phyloP scores from a whole-genome alignment of 2,113 vertebrate genomes.

The Piprites chloris region DNA sequence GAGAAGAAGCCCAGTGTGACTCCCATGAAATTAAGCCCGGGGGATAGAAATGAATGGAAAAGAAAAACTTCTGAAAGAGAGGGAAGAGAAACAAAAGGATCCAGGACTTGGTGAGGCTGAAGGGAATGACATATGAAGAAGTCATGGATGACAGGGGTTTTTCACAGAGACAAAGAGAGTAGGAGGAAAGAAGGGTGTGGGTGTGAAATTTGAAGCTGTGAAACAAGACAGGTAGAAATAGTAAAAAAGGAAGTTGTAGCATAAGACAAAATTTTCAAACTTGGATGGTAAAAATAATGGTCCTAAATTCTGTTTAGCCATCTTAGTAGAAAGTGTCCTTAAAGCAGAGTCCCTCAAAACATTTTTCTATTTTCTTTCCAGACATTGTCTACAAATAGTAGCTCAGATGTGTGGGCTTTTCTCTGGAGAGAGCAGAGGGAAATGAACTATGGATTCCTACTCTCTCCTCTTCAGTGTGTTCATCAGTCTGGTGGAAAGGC shows the following conservation, averaged over 20 bases:
- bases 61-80: background rate
- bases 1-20: background rate
- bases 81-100: background rate
- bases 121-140: background rate
- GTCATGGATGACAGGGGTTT: background rate
- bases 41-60: background rate
- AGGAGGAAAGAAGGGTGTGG: constrained; percentile 37
- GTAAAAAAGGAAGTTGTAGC: background rate
- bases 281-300: background rate
- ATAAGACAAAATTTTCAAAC: background rate
- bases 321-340: background rate
- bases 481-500: background rate
- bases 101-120: background rate
- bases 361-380: background rate
- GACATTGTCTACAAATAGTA: constrained; percentile 2
- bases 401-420: background rate
- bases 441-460: background rate
- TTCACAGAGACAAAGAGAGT: constrained; percentile 35
- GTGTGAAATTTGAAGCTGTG: constrained; percentile 23
- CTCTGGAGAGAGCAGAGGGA: background rate
- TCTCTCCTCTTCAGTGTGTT: background rate
- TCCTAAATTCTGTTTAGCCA: background rate
- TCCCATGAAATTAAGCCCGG: background rate
- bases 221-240: constrained; percentile 25
- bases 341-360: background rate